A percentile compares a stretch with the other conserved stretches of the same genome.
phyloP scores from a whole-genome alignment of 1,140 invertebrate species.

The Plodia interpunctella region DNA sequence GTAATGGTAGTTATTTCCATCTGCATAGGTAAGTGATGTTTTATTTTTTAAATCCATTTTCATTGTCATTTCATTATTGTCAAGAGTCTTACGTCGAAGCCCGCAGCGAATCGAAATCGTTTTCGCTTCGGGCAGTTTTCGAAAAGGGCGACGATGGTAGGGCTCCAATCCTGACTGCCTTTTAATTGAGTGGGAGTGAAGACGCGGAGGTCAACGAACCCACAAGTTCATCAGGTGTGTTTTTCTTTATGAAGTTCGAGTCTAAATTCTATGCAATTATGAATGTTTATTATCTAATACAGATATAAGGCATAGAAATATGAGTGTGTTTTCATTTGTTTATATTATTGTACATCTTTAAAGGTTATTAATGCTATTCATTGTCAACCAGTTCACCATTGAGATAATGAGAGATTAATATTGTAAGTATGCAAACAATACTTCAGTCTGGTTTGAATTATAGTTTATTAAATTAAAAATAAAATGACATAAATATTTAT shows the following conservation, averaged over 20 bases:
- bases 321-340: too few species aligned
- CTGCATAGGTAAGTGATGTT: too few species aligned
- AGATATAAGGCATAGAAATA: too few species aligned
- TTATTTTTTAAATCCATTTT: neutral
- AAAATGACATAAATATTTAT: too few species aligned
- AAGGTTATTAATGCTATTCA: too few species aligned
- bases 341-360: too few species aligned
- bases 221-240: conserved; percentile 11
- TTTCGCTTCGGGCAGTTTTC: conserved; percentile 46
- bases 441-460: too few species aligned
- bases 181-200: conserved; percentile 37
- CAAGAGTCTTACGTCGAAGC: conserved; percentile 29
- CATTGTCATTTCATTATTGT: conserved; percentile 43
- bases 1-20: too few species aligned
- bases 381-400: too few species aligned
- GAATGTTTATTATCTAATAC: neutral
- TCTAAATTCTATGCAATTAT: neutral
- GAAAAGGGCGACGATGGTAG: conserved; percentile 30
- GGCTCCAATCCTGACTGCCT: conserved; percentile 25
- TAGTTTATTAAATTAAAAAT: too few species aligned
- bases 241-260: neutral
- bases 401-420: too few species aligned
- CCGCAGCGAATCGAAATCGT: conserved; percentile 41
- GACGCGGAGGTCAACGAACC: conserved; percentile 28
- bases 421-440: too few species aligned